Evolutionary conservation across 2,888 invertebrate genomes (phyloP), one percentile per base, ranked within the genome.

Genomic region (Spodoptera picta): DNA sequence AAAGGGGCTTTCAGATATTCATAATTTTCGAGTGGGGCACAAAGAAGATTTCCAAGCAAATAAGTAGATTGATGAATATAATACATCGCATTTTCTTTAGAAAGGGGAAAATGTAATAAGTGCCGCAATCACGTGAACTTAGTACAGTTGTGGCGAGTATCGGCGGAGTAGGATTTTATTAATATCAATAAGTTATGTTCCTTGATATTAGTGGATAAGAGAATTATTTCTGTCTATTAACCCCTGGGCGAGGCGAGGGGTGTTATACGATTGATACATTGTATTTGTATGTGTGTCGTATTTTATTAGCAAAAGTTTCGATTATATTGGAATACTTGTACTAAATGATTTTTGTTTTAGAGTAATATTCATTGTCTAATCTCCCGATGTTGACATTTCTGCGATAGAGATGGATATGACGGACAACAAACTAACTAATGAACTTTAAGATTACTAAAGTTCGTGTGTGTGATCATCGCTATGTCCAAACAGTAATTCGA

Each of bases 1-100:
- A 91, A 92, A 91, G 91, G 82, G 86, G 80, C 83, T 87, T 83
- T 84, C 73, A 83, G 82, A 86, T 85, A 88, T 86, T 88, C 83
- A 88, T 87, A 85, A 92, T 89, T 88, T 87, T 84, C 81, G 51
- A 81, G 65, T 77, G 75, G 70, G 82, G 81, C 70, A 84, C 77
- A 84, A 81, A 85, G 73, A 66, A 73, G 69, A 78, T 80, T 80
- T 73, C 60, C 54, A 60, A 73, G 71, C 68, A 70, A 68, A 69
- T 71, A 73, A 72, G 69, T 66, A 73, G 58, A 73, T 77, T 81
- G 73, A 68, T 72, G 69, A 67, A 71, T 66, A 66, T 73, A 70
- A 65, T 69, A 64, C 55, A 48, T 58, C 57, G 31, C 60, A 68
- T 65, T 69, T 73, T 59, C 62, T 76, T 59, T 65, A 62, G 61